Evolutionary conservation across 37 sponge, comb jelly and placozoan genomes (phyloP), one percentile per base, ranked within the genome.

Genomic region (Eunapius fragilis): DNA sequence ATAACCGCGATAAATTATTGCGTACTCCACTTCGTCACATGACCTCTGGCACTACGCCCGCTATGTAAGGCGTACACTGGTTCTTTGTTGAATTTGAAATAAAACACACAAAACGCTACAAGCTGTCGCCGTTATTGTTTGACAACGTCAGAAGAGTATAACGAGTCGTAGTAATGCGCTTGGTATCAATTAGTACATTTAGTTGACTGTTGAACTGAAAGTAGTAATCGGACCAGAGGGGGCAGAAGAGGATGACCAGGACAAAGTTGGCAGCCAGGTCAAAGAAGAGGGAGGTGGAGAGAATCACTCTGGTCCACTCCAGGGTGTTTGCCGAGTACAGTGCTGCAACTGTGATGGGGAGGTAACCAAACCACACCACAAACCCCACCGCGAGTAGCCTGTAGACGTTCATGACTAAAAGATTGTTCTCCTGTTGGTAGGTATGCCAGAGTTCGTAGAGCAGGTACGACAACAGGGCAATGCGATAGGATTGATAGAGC

Each of bases 291-390:
- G 72, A 45, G 5, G 70, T n/a, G 24, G 79, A 45, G 9, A 36
- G 9, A 5, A 87, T 68, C 38, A 87, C 68, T 14, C 67, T 30
- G 14, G 36, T 12, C 5, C 84, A 30, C 19, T 79, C 22, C 23
- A 93, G 69, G 9, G 82, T 73, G 35, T 90, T 90, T 30, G 78
- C 28, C 17, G 45, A 25, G 25, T 74, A 23, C 22, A 75, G 73
- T 0, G 86, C 31, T 25, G 72, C 19, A 37, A 90, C 88, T 3
- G 69, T 25, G 4, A 90, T 0, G 30, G 91, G 94, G 67, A 93
- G 90, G 48, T 90, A 93, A 41, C 78, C 72, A 49, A 93, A 93
- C 94, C 94, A 93, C 25, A 90, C 49, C 9, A 84, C 41, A 34
- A 84, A 93, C 24, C 71, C 25, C 13, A 90, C 77, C 0, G 45